These are phyloP conservation scores for Neodontobutis hainanensis DNA, from an alignment of 2,113 vertebrate species.

Conservation along the genomic window DNA sequence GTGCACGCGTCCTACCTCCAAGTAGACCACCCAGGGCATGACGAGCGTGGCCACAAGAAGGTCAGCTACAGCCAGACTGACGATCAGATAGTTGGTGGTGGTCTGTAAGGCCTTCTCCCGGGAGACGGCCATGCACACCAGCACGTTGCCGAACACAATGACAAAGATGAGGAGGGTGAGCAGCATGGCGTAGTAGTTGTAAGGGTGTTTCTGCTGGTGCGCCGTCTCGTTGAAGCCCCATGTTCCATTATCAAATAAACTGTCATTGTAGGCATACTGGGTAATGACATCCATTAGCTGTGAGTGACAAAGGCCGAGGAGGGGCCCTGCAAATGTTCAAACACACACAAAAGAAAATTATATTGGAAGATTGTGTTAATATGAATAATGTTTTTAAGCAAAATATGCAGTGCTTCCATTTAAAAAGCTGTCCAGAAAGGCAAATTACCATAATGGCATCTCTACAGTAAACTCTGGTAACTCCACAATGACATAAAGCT, in stretches of 20 bases:
- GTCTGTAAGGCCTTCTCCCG: conserved; percentile 96
- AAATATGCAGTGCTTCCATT: too few relatives aligned
- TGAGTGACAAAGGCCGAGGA: conserved; percentile 68
- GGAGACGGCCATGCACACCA: conserved; percentile 97
- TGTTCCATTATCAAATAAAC: conserved; percentile 83
- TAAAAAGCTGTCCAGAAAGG: too few relatives aligned
- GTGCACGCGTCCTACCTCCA: conserved; percentile 86
- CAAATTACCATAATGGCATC: too few relatives aligned
- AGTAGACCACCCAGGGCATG: conserved; percentile 97
- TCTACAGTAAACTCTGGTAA: too few relatives aligned
- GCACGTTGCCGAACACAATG: conserved; percentile 96
- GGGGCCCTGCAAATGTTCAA: conserved; percentile 59
- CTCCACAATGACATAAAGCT: too few relatives aligned
- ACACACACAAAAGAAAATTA: conserved; percentile 17
- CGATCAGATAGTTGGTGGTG: conserved; percentile 98
- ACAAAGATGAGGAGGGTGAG: conserved; percentile 95
- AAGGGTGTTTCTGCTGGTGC: conserved; percentile 79
- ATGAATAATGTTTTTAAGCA: background rate
- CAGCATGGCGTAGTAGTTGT: conserved; percentile 97
- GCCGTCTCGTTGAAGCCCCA: conserved; percentile 83
- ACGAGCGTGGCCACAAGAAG: conserved; percentile 93
- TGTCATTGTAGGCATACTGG: conserved; percentile 87
- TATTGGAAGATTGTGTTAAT: background rate
- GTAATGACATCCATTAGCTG: conserved; percentile 91
- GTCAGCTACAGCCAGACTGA: conserved; percentile 95